phyloP scores from a whole-genome alignment of 2,797 vertebrate genomes.

The Denticeps clupeoides region DNA sequence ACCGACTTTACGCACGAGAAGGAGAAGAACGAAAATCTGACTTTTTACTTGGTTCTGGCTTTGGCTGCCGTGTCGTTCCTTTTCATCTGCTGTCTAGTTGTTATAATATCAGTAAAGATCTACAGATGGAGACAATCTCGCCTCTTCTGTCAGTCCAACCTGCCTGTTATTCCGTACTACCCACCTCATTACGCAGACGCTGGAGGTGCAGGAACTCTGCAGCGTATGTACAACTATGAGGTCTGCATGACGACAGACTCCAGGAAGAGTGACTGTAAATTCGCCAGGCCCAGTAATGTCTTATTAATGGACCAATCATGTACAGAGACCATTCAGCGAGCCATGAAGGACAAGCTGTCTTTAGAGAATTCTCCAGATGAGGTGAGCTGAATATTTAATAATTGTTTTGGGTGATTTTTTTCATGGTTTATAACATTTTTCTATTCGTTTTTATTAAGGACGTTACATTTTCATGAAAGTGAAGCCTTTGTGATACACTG shows the following conservation, averaged over 20 bases:
- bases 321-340: background rate
- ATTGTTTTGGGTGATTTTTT: too few species aligned
- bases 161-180: constrained; percentile 29
- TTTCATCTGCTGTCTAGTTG: constrained; percentile 16
- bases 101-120: constrained; percentile 29
- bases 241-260: constrained; percentile 23
- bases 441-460: too few species aligned
- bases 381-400: background rate
- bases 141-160: constrained; percentile 14
- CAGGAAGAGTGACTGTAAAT: constrained; percentile 19
- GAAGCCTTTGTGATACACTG: too few species aligned
- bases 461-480: too few species aligned
- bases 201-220: constrained; percentile 21
- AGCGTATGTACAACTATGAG: constrained; percentile 20
- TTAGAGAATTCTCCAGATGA: background rate
- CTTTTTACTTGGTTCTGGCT: constrained; percentile 15
- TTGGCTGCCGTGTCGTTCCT: constrained; percentile 16
- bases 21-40: constrained; percentile 11
- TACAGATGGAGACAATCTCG: constrained; percentile 28
- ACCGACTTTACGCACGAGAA: constrained; percentile 18
- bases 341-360: background rate
- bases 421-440: too few species aligned
- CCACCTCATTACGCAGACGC: constrained; percentile 23
- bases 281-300: constrained; percentile 7
- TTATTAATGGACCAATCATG: background rate